Evolutionary conservation across 2,113 vertebrate species (phyloP), one percentile per base, ranked within the genome.

Genomic region (Misgurnus anguillicaudatus): DNA sequence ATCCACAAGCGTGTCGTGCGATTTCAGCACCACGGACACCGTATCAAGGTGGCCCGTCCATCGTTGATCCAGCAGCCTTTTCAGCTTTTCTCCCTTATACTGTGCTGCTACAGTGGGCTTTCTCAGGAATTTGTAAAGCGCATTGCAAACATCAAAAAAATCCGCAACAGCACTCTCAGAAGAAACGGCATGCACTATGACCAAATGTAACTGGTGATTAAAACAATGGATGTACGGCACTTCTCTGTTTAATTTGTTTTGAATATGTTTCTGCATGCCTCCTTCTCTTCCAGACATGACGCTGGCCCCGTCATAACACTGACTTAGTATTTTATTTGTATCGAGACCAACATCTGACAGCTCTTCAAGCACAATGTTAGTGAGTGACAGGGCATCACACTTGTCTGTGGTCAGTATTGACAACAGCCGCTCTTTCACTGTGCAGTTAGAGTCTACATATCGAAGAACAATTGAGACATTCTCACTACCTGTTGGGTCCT

Each of bases 161-260:
- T 79, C 51, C 9, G 5, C 24, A 14, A 82, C 7, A 6, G 39
- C 31, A 0, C 5, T 17, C n/a, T 78, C 62, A 4, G 21, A 13
- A 10, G 69, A 57, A 76, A 78, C 9, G 2, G 57, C 78, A 74
- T 80, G 65, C 1, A 68, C 17, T 14, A 81, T 57, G 8, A 81
- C 73, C 14, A 81, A 38, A 41, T 82, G n/a, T n/a, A n/a, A n/a
- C n/a, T n/a, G n/a, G 75, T 4, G 70, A 55, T 74, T 80, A 64
- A 73, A 74, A 21, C 78, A 80, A 17, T 80, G 47, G 1, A 80
- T 31, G 14, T 80, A 74, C 0, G 69, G 61, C 1, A 65, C 36
- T 17, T 74, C 48, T 16, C 38, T 24, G 21, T 45, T 17, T 10
- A 80, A 70, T 45, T 73, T 67, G 14, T 75, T 17, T 16, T 80